These are phyloP conservation scores for Platalea minor DNA, from an alignment of 2,797 vertebrate species.

Conservation along the genomic window DNA sequence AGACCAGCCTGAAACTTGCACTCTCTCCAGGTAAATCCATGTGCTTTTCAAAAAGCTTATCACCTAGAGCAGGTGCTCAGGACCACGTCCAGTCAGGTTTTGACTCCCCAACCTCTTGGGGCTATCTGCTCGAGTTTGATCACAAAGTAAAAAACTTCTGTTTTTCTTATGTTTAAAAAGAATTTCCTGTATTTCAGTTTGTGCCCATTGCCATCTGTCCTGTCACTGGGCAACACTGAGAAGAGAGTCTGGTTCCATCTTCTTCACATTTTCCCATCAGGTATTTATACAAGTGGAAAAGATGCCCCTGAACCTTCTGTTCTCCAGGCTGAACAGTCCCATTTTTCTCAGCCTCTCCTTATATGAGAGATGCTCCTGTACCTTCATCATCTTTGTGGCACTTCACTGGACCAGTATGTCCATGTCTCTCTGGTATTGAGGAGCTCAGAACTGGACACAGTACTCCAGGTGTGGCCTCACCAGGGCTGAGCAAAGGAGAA, in stretches of 20 bases:
- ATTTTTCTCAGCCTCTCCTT: neutral
- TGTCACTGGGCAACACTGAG: neutral
- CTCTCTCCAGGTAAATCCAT: neutral
- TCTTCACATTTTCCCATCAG: neutral
- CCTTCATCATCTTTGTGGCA: no score
- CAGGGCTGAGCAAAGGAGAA: no score
- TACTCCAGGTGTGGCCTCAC: no score
- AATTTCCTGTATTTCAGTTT: neutral
- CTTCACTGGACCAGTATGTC: no score
- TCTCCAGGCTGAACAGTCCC: neutral
- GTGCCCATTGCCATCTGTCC: neutral
- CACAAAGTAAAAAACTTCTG: accelerated
- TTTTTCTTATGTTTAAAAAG: neutral
- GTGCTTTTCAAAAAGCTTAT: neutral
- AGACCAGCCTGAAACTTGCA: neutral
- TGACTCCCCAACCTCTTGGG: accelerated
- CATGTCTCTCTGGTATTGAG: no score
- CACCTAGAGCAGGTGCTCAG: accelerated
- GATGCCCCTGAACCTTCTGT: neutral
- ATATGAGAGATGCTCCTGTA: no score
- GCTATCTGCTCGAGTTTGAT: neutral
- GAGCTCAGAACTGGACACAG: no score
- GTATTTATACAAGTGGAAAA: neutral
- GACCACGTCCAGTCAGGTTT: neutral
- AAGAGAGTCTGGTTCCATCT: neutral